Base-by-base conservation (phyloP, 2,888 invertebrate genomes). In the Hyposoter didymator region DNA sequence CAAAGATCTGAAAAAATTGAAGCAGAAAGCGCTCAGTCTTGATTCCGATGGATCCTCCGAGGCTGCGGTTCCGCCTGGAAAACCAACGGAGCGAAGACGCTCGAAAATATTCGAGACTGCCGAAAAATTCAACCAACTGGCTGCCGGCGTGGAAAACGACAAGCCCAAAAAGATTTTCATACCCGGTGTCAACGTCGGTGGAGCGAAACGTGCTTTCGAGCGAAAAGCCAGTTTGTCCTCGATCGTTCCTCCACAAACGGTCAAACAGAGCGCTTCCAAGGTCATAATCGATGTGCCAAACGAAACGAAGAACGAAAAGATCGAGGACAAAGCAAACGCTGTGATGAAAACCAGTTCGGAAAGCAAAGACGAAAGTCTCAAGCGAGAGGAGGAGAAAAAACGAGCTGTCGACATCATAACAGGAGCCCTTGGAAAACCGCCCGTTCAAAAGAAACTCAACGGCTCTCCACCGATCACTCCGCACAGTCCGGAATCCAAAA, bases 191-290 rank as follows among this genome's bases (percentile, higher is more conserved):
- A 98, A 97, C 92, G 98, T 98, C 0, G 97, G 97, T 76, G 98
- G 97, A 91, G 98, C 97, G 89, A 98, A 98, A 90, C 97, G 97
- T 90, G 97, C 97, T 90, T 98, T 97, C 91, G 98, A 98, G 93
- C 95, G 97, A 78, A 96, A 97, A 93, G 97, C 97, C 0, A 97
- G 96, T 72, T 94, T 96, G 59, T 93, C 91, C 5, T 95, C 94
- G 0, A 93, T 94, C 47, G 90, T 93, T 2, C 91, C 93, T 1
- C 88, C 91, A 0, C 89, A 88, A 66, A 93, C 93, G 87, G 88
- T 92, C 76, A 94, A 94, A 89, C 92, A 87, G 62, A 90, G 89
- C 82, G 89, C 92, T 28, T 90, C 94, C 14, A 93, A 94, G 80
- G 89, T 94, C 39, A 92, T 92, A 72, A 92, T 92, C 74, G 92